These are phyloP conservation scores for Volucella inanis DNA, from an alignment of 2,888 invertebrate species.

Conservation along the genomic window DNA sequence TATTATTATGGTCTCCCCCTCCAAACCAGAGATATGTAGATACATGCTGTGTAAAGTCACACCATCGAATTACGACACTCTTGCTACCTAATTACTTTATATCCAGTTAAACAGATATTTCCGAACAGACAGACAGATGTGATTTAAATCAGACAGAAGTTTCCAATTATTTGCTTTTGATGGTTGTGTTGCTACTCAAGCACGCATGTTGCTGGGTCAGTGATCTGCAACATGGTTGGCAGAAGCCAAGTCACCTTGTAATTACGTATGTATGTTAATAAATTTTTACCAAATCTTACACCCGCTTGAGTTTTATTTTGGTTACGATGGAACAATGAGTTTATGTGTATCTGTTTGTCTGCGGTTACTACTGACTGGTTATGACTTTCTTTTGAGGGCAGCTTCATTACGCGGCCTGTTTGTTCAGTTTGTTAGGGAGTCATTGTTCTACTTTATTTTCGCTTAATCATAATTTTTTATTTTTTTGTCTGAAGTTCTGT, in stretches of 20 bases:
- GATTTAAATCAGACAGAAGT: conserved; percentile 27
- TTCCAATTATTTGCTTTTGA: conserved; percentile 33
- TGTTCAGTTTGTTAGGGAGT: conserved; percentile 1
- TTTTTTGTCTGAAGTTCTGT: conserved; percentile 7
- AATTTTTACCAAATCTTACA: conserved; percentile 45
- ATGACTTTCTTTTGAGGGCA: conserved; percentile 17
- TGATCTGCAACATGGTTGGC: conserved; percentile 46
- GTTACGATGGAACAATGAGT: neutral
- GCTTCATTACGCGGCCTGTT: neutral
- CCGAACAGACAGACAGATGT: conserved; percentile 10
- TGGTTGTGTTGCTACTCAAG: neutral
- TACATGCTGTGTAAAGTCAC: conserved; percentile 30
- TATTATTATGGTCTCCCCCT: neutral
- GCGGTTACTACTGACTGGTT: conserved; percentile 16
- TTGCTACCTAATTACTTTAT: conserved; percentile 45
- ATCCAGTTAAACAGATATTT: conserved; percentile 5
- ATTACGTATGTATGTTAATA: conserved; percentile 56
- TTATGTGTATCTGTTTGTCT: conserved; percentile 17
- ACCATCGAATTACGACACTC: conserved; percentile 40
- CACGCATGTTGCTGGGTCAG: conserved; percentile 56
- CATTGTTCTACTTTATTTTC: conserved; percentile 28
- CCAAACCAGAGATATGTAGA: neutral
- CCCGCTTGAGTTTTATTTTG: conserved; percentile 33
- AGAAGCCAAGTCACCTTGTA: conserved; percentile 24
- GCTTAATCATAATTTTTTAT: neutral